These are phyloP conservation scores for Drosophila miranda DNA, from an alignment of 1,140 invertebrate species.

Conservation along the genomic window DNA sequence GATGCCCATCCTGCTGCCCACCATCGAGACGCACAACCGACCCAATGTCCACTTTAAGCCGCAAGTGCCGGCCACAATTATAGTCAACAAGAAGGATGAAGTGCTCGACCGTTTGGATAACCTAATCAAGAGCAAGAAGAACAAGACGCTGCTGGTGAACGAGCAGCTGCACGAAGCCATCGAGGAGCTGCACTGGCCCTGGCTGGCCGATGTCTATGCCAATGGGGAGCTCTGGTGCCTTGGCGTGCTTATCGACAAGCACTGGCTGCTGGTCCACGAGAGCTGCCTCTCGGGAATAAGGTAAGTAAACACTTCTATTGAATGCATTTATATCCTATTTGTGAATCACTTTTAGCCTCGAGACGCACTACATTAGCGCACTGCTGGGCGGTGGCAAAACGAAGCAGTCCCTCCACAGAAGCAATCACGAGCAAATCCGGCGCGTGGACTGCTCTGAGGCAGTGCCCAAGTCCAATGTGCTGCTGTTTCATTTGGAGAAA, in stretches of 20 bases:
- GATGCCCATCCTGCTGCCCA: constrained; percentile 40
- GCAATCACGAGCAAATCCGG: constrained; percentile 87
- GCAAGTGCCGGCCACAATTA: constrained; percentile 20
- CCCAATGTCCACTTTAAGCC: constrained; percentile 77
- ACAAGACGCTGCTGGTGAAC: constrained; percentile 67
- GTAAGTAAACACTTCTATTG: constrained; percentile 77
- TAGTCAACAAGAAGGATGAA: constrained; percentile 73
- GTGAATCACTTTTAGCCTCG: constrained; percentile 82
- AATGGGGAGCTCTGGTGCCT: constrained; percentile 87
- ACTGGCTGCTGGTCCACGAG: constrained; percentile 86
- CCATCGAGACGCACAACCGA: constrained; percentile 58
- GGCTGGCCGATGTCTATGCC: constrained; percentile 87
- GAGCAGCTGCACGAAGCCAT: constrained; percentile 70
- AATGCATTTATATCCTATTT: neutral
- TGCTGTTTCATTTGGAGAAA: constrained; percentile 85
- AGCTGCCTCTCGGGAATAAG: constrained; percentile 84
- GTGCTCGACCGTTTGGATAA: constrained; percentile 62
- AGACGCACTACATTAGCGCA: constrained; percentile 85
- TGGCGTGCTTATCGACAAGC: constrained; percentile 85
- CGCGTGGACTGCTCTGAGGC: constrained; percentile 83
- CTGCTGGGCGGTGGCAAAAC: constrained; percentile 85
- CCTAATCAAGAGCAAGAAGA: constrained; percentile 68
- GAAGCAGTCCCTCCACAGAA: constrained; percentile 84
- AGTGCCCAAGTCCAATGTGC: constrained; percentile 83
- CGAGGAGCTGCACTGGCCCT: constrained; percentile 84